Percentiles rank a stretch among this genome's conserved stretches.
Evolutionary conservation across 2,113 vertebrate species (phyloP).

Genomic region (Piprites chloris): DNA sequence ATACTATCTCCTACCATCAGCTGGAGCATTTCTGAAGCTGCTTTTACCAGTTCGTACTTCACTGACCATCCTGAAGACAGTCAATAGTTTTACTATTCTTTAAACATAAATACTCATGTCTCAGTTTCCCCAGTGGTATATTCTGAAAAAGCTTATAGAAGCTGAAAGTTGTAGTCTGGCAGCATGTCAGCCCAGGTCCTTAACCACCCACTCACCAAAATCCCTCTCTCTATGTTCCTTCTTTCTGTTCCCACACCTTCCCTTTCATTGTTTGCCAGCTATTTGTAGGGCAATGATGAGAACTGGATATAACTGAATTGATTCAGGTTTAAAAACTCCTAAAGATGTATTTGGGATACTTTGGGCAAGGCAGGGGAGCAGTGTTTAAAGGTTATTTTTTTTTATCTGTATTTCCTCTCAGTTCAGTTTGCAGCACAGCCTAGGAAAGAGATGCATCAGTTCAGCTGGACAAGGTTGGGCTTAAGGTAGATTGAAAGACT

Average conservation of each 20-base stretch:
- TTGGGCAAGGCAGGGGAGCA: accelerated
- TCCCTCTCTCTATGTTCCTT: accelerated
- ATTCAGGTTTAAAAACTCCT: background rate
- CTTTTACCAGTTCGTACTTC: background rate
- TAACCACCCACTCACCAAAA: background rate
- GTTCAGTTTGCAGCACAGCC: background rate
- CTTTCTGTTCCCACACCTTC: background rate
- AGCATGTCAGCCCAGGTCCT: background rate
- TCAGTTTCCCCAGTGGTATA: background rate
- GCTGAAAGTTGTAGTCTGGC: background rate
- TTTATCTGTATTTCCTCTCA: background rate
- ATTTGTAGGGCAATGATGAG: background rate
- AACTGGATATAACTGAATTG: background rate
- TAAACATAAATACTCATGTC: background rate
- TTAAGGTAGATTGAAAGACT: background rate
- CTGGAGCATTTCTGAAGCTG: background rate
- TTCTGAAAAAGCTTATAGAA: background rate
- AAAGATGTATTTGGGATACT: background rate
- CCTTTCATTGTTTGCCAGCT: background rate
- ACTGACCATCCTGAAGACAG: background rate
- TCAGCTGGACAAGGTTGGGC: background rate
- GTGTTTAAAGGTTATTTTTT: background rate
- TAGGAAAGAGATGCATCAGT: background rate
- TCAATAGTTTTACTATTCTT: background rate
- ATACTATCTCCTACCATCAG: background rate